Evolutionary conservation across 1,140 invertebrate species (phyloP).

Genomic region (Danaus plexippus): DNA sequence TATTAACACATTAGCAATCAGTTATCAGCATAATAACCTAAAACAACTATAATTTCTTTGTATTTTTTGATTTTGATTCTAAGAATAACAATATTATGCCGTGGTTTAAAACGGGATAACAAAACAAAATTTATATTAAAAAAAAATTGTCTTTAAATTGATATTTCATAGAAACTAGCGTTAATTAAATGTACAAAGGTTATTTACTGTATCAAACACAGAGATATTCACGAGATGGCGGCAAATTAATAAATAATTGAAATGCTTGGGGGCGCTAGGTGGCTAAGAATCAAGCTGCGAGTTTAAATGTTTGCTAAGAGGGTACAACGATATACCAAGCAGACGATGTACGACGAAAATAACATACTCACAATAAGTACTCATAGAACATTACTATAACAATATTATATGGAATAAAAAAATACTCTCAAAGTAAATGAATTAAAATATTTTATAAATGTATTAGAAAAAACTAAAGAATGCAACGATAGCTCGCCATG

Average conservation of each 20-base stretch:
- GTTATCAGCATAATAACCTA: background rate
- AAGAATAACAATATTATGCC: constrained; percentile 3
- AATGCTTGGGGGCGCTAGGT: constrained; percentile 24
- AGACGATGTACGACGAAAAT: too few relatives aligned
- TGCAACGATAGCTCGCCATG: too few relatives aligned
- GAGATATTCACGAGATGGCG: constrained; percentile 24
- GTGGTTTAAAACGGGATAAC: constrained; percentile 8
- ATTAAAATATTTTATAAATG: too few relatives aligned
- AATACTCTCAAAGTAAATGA: too few relatives aligned
- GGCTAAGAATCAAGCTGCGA: constrained; percentile 26
- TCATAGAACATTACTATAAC: too few relatives aligned
- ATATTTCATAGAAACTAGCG: constrained; percentile 11
- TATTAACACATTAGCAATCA: background rate
- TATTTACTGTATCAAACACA: constrained; percentile 28
- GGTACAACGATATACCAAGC: background rate
- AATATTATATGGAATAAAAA: too few relatives aligned
- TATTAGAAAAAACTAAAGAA: too few relatives aligned
- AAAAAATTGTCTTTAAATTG: background rate
- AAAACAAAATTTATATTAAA: too few relatives aligned
- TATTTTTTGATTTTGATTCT: background rate
- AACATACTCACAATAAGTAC: too few relatives aligned
- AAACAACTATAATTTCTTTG: constrained; percentile 2
- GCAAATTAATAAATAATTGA: constrained; percentile 39
- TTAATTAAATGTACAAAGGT: constrained; percentile 25
- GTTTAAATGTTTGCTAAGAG: constrained; percentile 12